Evolutionary conservation across 2,113 vertebrate species (phyloP).

Genomic region (Rissa tridactyla): DNA sequence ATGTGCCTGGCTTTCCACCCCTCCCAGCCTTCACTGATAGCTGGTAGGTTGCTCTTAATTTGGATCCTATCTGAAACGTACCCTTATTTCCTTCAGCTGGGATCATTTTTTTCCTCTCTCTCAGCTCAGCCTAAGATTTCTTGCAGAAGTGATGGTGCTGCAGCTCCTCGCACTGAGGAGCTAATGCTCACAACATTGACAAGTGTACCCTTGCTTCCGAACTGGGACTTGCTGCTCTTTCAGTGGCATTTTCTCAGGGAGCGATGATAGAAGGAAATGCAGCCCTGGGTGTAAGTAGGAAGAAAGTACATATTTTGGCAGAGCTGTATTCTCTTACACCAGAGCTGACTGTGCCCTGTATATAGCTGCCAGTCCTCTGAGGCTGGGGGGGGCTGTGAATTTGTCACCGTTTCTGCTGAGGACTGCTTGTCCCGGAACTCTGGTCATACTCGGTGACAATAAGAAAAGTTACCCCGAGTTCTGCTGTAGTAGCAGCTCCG

Average conservation of each 20-base stretch:
- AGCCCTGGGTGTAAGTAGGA: neutral
- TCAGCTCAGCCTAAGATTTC: neutral
- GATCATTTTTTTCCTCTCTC: neutral
- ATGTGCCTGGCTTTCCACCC: conserved; percentile 90
- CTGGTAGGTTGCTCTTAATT: conserved; percentile 71
- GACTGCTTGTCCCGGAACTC: no score
- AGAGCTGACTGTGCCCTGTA: neutral
- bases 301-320: neutral
- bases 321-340: neutral
- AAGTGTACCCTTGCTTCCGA: neutral
- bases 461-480: neutral
- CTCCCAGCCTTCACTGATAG: conserved; percentile 79
- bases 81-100: neutral
- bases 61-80: neutral
- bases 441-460: neutral
- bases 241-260: neutral
- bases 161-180: neutral
- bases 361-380: neutral
- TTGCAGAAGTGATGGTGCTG: neutral
- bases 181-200: fast-evolving
- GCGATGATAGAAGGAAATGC: neutral
- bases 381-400: neutral
- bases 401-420: neutral
- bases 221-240: neutral
- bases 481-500: neutral